These are phyloP conservation scores for Pasiphila rectangulata DNA, from an alignment of 2,888 invertebrate genomes.

Conservation along the genomic window DNA sequence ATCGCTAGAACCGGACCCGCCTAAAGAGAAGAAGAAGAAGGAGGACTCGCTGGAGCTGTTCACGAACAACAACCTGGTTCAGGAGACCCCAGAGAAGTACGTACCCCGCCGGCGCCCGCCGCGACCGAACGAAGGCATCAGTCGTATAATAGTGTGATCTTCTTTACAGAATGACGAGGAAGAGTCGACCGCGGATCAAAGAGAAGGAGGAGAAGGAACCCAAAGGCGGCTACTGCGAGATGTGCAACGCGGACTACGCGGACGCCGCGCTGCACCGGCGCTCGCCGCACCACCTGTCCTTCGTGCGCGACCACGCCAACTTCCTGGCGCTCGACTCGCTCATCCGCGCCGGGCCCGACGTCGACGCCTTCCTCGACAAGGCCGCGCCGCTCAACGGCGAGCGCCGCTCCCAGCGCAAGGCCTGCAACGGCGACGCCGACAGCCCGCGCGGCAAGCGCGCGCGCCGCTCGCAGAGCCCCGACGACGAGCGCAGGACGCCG, in stretches of 20 bases:
- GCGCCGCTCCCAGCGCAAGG: slow-evolving; percentile 58
- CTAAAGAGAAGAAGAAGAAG: slow-evolving; percentile 59
- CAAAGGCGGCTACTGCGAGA: slow-evolving; percentile 87
- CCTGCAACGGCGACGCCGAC: slow-evolving; percentile 64
- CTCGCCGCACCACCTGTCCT: slow-evolving; percentile 86
- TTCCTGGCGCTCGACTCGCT: slow-evolving; percentile 87
- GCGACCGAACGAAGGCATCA: slow-evolving; percentile 18
- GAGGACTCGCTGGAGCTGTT: slow-evolving; percentile 52
- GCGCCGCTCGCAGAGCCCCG: slow-evolving; percentile 57
- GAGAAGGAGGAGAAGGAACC: slow-evolving; percentile 67
- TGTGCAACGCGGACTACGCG: slow-evolving; percentile 88
- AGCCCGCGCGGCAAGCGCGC: slow-evolving; percentile 48
- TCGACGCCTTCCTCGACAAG: slow-evolving; percentile 84
- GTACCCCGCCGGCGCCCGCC: slow-evolving; percentile 30
- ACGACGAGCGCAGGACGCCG: slow-evolving; percentile 55
- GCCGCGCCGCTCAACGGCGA: slow-evolving; percentile 70
- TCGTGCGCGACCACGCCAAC: slow-evolving; percentile 87
- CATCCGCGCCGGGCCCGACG: slow-evolving; percentile 84
- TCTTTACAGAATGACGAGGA: slow-evolving; percentile 79
- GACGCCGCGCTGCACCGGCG: slow-evolving; percentile 86
- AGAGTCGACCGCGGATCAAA: slow-evolving; percentile 70
- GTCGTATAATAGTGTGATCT: slow-evolving; percentile 24
- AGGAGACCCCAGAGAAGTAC: slow-evolving; percentile 50
- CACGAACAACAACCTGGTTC: slow-evolving; percentile 42
- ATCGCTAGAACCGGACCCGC: slow-evolving; percentile 65